A percentile compares a stretch with the other conserved stretches of the same genome.
These are phyloP conservation scores for Mohoua ochrocephala DNA, from an alignment of 2,113 vertebrate genomes.

Conservation along the genomic window DNA sequence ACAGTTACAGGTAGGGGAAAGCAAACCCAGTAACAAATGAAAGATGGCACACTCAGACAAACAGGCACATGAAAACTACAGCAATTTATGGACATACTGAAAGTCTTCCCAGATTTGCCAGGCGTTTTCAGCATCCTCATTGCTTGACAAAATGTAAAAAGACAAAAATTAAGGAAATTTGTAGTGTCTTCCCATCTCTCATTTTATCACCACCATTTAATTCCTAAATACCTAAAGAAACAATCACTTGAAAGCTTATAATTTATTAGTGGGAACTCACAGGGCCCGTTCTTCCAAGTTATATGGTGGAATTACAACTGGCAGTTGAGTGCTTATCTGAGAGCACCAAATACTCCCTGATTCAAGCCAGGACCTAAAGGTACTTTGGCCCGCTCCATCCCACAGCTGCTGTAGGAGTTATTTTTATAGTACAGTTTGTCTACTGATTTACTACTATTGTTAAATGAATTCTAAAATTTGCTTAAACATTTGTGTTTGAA, in stretches of 20 bases:
- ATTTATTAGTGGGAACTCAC: constrained; percentile 1
- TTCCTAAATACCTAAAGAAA: not conserved
- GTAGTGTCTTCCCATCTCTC: not conserved
- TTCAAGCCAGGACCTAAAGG: constrained; percentile 40
- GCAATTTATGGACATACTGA: not conserved
- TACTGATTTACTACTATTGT: constrained; percentile 38
- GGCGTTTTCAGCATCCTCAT: not conserved
- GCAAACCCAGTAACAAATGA: not conserved
- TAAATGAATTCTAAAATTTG: constrained; percentile 56
- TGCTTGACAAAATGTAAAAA: not conserved
- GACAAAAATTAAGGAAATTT: not conserved
- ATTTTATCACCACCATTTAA: not conserved
- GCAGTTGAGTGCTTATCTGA: not conserved
- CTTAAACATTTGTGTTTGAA: constrained; percentile 48
- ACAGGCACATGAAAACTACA: not conserved
- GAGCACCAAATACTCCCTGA: constrained; percentile 8
- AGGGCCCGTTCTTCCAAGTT: constrained; percentile 6
- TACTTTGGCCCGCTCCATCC: constrained; percentile 30
- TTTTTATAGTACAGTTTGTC: constrained; percentile 47
- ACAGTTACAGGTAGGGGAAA: not conserved
- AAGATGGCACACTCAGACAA: not conserved
- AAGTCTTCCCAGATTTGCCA: not conserved
- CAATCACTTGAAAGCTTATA: not conserved
- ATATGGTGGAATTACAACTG: not conserved
- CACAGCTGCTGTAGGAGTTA: constrained; percentile 26